Percentiles rank a stretch among this genome's conserved stretches.
Evolutionary conservation across 1,140 invertebrate genomes (phyloP).

Genomic region (Drosophila persimilis): DNA sequence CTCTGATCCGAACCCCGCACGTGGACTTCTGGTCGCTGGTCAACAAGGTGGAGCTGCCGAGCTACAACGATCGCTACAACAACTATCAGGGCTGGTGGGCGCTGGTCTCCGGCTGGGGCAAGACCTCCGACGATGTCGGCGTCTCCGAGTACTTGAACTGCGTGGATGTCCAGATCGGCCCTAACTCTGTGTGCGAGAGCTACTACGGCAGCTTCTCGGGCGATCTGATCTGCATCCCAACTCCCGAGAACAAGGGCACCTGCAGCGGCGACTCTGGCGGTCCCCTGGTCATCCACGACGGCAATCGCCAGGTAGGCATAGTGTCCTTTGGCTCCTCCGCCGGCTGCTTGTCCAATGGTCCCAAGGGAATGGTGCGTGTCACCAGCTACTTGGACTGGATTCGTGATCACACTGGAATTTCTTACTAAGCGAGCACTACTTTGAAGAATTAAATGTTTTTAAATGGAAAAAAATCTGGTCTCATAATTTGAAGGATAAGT

Average conservation of each 20-base stretch:
- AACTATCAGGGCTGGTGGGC: slow-evolving; percentile 30
- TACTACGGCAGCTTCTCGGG: slow-evolving; percentile 22
- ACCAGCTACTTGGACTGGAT: slow-evolving; percentile 79
- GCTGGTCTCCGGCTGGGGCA: slow-evolving; percentile 48
- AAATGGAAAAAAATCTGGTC: neutral
- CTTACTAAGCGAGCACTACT: no score
- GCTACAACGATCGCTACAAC: slow-evolving; percentile 33
- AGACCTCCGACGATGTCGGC: slow-evolving; percentile 25
- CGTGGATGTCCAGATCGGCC: slow-evolving; percentile 23
- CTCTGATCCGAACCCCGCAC: slow-evolving; percentile 36
- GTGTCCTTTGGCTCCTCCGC: slow-evolving; percentile 76
- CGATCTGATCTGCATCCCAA: slow-evolving; percentile 43
- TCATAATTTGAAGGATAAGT: no score
- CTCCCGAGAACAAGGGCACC: slow-evolving; percentile 35
- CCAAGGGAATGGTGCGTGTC: slow-evolving; percentile 82
- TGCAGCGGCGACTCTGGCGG: slow-evolving; percentile 52
- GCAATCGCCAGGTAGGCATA: slow-evolving; percentile 69
- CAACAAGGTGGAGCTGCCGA: slow-evolving; percentile 32
- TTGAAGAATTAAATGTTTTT: no score
- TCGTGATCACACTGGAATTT: slow-evolving; percentile 32
- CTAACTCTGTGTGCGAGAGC: slow-evolving; percentile 17
- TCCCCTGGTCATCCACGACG: slow-evolving; percentile 32
- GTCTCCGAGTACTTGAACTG: slow-evolving; percentile 32
- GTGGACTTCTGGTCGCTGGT: slow-evolving; percentile 19
- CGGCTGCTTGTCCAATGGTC: slow-evolving; percentile 80